Evolutionary conservation across 2,113 vertebrate species (phyloP).

Genomic region (Stomatorhinus ivindoensis): DNA sequence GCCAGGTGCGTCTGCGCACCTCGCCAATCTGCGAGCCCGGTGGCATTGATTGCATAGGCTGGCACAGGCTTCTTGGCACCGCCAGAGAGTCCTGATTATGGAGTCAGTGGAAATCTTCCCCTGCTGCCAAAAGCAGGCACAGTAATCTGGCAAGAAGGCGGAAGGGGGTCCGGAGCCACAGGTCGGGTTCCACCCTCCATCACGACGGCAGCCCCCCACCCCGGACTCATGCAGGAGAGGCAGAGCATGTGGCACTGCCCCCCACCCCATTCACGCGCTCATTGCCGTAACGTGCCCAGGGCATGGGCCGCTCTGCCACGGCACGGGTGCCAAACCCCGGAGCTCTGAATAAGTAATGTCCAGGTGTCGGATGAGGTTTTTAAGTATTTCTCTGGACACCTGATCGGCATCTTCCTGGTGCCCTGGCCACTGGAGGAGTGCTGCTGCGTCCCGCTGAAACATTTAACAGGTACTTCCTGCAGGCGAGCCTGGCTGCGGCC

Average conservation of each 20-base stretch:
- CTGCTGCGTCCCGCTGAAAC: conserved; percentile 41
- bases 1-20: too few species aligned
- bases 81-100: conserved; percentile 1
- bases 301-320: conserved; percentile 39
- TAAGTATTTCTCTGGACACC: conserved; percentile 40
- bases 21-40: conserved; percentile 25
- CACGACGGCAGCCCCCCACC: not conserved
- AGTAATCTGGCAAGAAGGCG: conserved; percentile 28
- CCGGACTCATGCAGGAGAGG: not conserved
- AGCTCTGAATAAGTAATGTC: conserved; percentile 72
- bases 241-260: not conserved
- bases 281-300: conserved; percentile 42
- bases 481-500: too few species aligned
- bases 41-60: conserved; percentile 35
- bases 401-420: conserved; percentile 43
- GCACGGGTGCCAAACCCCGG: conserved; percentile 39
- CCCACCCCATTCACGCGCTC: conserved; percentile 33
- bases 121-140: conserved; percentile 37
- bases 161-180: conserved; percentile 29
- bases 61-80: not conserved
- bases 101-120: conserved; percentile 48
- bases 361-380: conserved; percentile 57
- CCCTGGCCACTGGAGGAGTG: conserved; percentile 26
- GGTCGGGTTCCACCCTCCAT: conserved; percentile 34
- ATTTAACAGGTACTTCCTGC: conserved; percentile 41